A percentile compares a stretch with the other conserved stretches of the same genome.
These are phyloP conservation scores for Melinaea menophilus DNA, from an alignment of 2,888 invertebrate genomes.

Conservation along the genomic window DNA sequence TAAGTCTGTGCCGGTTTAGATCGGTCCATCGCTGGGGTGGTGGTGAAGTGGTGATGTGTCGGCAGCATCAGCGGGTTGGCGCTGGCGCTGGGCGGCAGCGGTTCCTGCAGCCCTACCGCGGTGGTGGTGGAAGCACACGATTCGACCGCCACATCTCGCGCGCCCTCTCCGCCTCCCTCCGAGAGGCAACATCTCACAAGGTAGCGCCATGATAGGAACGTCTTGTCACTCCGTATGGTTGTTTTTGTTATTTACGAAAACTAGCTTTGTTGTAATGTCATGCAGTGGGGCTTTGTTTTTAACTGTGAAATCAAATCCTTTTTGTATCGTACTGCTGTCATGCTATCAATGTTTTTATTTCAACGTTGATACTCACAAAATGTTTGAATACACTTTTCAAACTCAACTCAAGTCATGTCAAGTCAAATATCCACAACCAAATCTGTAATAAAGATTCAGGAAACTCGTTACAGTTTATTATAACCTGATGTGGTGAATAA, in stretches of 20 bases:
- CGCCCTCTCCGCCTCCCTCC: constrained; percentile 68
- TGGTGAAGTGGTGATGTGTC: constrained; percentile 77
- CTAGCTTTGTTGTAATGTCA: constrained; percentile 39
- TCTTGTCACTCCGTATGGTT: constrained; percentile 61
- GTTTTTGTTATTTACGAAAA: constrained; percentile 47
- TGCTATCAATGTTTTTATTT: too few relatives aligned
- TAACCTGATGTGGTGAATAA: not conserved
- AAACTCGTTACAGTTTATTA: too few relatives aligned
- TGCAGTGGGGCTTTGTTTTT: constrained; percentile 4
- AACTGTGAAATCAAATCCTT: not conserved
- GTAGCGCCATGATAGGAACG: constrained; percentile 56
- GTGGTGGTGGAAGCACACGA: constrained; percentile 51
- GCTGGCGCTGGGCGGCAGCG: constrained; percentile 75
- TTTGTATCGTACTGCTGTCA: too few relatives aligned
- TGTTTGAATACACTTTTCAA: too few relatives aligned
- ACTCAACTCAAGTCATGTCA: too few relatives aligned
- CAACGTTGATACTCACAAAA: too few relatives aligned
- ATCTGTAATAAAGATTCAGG: too few relatives aligned
- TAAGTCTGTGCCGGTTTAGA: constrained; percentile 44
- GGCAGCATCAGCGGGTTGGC: constrained; percentile 78
- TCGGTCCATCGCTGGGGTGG: constrained; percentile 61
- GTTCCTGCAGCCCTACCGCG: constrained; percentile 62
- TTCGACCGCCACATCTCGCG: constrained; percentile 68
- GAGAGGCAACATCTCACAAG: constrained; percentile 72
- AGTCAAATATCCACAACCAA: too few relatives aligned